Conservation (phyloP, 2,113 vertebrate species). For the Falcunculus frontatus region DNA sequence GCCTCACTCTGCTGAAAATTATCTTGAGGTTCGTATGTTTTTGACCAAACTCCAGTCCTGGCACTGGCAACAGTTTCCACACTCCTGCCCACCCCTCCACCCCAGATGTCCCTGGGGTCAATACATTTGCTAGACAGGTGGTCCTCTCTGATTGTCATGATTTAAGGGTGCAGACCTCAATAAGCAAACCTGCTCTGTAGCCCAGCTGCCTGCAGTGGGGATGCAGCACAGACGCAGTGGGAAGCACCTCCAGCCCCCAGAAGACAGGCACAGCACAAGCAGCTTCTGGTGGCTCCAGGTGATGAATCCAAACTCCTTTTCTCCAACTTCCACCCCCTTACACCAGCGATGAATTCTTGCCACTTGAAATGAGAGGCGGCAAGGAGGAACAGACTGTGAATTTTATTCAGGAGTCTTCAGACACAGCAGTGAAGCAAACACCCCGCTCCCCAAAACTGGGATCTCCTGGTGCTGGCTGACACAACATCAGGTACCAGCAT, state of each 20-base stretch:
- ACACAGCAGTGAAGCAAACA: background rate
- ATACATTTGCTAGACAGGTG: accelerated
- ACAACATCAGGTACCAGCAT: background rate
- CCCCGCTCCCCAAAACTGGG: background rate
- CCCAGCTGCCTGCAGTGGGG: background rate
- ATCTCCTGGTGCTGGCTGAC: background rate
- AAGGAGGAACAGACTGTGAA: background rate
- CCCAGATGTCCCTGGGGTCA: background rate
- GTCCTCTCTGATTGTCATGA: background rate
- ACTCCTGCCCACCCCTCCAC: background rate
- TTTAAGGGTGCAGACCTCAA: background rate
- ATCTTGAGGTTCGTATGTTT: background rate
- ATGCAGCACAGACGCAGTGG: background rate
- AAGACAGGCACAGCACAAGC: background rate
- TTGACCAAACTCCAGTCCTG: background rate
- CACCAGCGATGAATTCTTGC: background rate
- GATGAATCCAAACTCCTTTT: background rate
- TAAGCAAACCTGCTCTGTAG: background rate
- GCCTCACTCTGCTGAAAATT: background rate
- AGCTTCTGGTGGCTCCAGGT: background rate
- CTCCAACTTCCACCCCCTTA: background rate
- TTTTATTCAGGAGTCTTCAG: conserved; percentile 51
- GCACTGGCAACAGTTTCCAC: background rate
- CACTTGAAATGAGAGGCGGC: background rate
- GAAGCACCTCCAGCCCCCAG: background rate